Base-by-base conservation (phyloP, 1,140 invertebrate genomes). In the Schlechtendalia chinensis region DNA sequence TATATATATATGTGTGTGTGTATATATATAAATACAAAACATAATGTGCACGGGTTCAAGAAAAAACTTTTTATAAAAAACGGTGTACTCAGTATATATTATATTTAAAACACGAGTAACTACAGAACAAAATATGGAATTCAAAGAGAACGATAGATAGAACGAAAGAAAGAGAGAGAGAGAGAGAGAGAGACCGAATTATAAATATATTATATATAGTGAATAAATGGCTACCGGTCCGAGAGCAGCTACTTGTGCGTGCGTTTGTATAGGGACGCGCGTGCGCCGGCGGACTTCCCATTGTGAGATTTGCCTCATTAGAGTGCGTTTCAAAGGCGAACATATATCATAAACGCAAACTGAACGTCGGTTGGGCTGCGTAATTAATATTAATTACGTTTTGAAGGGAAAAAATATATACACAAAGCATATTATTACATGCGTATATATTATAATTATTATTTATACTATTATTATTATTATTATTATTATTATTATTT, bases 221-320 rank as follows among this genome's bases (percentile, higher is more conserved):
- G 67, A 69, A 69, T 27, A 69, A 69, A 69, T 69, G 67, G 67
- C 45, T 69, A 69, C 67, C 67, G 67, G 67, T 69, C 67, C n/a
- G 17, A 29, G 27, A 63, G 61, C 32, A 17, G 61, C 61, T 29
- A 32, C 29, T 17, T 17, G 5, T 8, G 1, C 14, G 47, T 50
- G 32, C 19, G 19, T 22, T 32, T 5, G 58, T 16, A 22, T 4
- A 12, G 0, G 61, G 14, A 17, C 29, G 61, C 61, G 61, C 17
- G 16, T 11, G 17, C 29, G 63, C 32, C 63, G 6, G 39, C n/a
- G 45, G 67, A 69, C 67, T 50, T 69, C 67, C 67, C 67, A 69
- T 69, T 69, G 67, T 69, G 67, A 50, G 39, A 69, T 69, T 69
- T 16, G 67, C 22, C 67, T 69, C 67, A 69, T 69, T 69, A 69